Evolutionary conservation across 2,797 vertebrate species (phyloP).

Genomic region (Lepilemur ruficaudatus): DNA sequence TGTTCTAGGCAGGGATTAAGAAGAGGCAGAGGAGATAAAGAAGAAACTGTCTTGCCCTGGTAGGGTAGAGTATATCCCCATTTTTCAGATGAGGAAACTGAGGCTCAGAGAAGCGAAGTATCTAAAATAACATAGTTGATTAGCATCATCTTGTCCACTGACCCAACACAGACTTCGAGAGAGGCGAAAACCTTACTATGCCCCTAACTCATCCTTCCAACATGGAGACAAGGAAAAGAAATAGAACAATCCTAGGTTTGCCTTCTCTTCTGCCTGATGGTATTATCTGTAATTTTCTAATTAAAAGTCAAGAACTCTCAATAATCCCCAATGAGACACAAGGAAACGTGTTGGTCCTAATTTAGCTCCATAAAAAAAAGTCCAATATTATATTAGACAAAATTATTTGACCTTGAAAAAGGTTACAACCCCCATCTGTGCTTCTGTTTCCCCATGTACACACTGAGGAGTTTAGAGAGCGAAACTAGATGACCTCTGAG

Average conservation of each 20-base stretch:
- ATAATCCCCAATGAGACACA: constrained; percentile 19
- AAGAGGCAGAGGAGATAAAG: not conserved
- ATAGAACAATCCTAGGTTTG: not conserved
- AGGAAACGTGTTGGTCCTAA: constrained; percentile 43
- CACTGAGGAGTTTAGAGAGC: not conserved
- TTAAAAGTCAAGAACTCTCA: constrained; percentile 41
- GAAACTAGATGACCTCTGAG: fast-evolving
- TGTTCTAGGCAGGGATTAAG: not conserved
- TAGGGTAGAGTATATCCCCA: too few relatives aligned
- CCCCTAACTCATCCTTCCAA: not conserved
- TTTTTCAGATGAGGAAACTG: constrained; percentile 5
- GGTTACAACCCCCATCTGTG: not conserved
- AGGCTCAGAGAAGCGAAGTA: not conserved
- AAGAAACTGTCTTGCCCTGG: not conserved
- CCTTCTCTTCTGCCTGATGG: not conserved
- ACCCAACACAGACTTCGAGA: not conserved
- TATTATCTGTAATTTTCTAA: constrained; percentile 52
- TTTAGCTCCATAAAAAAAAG: constrained; percentile 3
- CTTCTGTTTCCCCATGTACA: not conserved
- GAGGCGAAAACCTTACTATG: not conserved
- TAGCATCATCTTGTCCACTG: not conserved
- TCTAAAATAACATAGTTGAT: not conserved
- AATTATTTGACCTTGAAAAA: constrained; percentile 8
- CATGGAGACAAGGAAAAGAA: not conserved
- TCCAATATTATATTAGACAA: not conserved